Base-by-base conservation (phyloP, 2,888 invertebrate genomes). In the Punctoribates punctum region DNA sequence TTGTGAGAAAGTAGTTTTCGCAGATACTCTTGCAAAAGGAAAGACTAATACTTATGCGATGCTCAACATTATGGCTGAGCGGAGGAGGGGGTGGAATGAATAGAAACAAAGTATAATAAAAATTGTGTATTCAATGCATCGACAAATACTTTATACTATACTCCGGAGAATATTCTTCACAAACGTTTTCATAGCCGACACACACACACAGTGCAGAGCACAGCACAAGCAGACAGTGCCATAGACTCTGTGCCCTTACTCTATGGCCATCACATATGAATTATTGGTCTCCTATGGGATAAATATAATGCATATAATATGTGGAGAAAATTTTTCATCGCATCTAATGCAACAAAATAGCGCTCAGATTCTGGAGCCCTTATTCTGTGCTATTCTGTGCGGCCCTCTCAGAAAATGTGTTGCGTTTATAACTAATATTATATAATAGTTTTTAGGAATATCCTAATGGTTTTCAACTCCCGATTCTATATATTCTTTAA, bases 271-370 rank as follows among this genome's bases (percentile, higher is more conserved):
- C 42, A 42, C 42, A 42, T 67, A 67, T 67, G 65, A 67, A 67
- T 67, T 34, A 67, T 67, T 67, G 62, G 34, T 38, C 65, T 67
- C 65, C 34, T 38, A 34, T 67, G 65, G 65, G 65, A 67, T 34
- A 29, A n/a, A n/a, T 27, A 67, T 20, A 27, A 60, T 27, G 20
- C 60, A 25, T 27, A 23, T 20, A 60, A 27, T 27, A 27, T 60
- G 11, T 5, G 4, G 42, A 11, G 11, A 11, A 42, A 42, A 60
- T 60, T 60, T 67, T 67, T 67, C 65, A 67, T 67, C 34, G 65
- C 65, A n/a, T 20, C 20, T 15, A 20, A 54, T 54, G 3, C n/a
- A 54, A 54, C 23, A 54, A 20, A 54, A 20, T 11, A 42, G 8
- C 42, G 11, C 11, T 42, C 42, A 13, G 11, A n/a, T n/a, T n/a